Base-by-base conservation (phyloP, 2,888 invertebrate species). In the Drymonia ruficornis region DNA sequence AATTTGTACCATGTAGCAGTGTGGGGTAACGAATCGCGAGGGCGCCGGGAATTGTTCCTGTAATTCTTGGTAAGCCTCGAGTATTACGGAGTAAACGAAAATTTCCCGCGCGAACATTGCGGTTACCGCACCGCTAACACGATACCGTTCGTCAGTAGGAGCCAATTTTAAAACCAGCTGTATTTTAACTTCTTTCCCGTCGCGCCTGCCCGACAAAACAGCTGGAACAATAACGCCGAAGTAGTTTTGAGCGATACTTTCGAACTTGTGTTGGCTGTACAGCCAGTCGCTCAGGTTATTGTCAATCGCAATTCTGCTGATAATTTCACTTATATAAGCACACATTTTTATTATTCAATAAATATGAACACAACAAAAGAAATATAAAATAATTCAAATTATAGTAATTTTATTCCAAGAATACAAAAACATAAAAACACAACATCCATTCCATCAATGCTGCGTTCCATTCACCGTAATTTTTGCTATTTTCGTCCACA, bases 41-140 rank as follows among this genome's bases (percentile, higher is more conserved):
- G 56, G 18, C 6, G 40, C 11, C 1, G 72, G 51, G 16, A 74
- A 44, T n/a, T 53, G 49, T 47, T 61, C 45, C 56, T 83, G 86
- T 23, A 87, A 49, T 49, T 80, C 67, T 38, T 59, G 36, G 60
- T 86, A 91, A 50, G 70, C 74, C 36, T 66, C 59, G 1, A 91
- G 66, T 44, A 92, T 52, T 42, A 74, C 65, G 1, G 81, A 71
- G 56, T 92, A 92, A 38, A 87, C 74, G 69, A 75, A 91, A 34
- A 89, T 83, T 77, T 92, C 91, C 60, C 83, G 76, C 1, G 67
- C 72, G 65, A 91, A 92, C 76, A 91, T 80, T 8, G 70, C 38
- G 7, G 88, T 86, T 2, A 91, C 67, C 2, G 91, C 91, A 0
- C 89, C 91, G 42, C 90, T 91, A 1, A 90, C 78, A 42, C 91